A percentile compares a stretch with the other conserved stretches of the same genome.
phyloP scores from a whole-genome alignment of 2,797 vertebrate species.

The Pipistrellus pygmaeus region DNA sequence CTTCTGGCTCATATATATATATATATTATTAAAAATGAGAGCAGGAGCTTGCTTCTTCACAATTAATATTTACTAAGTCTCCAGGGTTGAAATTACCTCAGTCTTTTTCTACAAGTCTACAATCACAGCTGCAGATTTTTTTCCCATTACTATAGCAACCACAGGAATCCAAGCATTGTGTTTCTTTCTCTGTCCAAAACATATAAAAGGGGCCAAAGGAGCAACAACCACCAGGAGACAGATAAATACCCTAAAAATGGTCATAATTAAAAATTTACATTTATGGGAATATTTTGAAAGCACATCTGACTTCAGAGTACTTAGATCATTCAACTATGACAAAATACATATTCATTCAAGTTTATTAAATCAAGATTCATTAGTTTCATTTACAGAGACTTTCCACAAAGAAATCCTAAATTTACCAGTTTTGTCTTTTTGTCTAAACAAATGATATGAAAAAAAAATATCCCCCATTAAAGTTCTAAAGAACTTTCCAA shows the following conservation, averaged over 20 bases:
- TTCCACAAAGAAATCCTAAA: constrained; percentile 70
- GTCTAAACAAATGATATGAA: constrained; percentile 72
- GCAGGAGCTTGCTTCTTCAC: constrained; percentile 92
- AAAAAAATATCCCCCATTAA: constrained; percentile 65
- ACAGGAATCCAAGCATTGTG: constrained; percentile 94
- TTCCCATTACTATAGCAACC: constrained; percentile 94
- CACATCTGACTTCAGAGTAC: constrained; percentile 75
- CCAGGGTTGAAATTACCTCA: constrained; percentile 96
- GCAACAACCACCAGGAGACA: constrained; percentile 85
- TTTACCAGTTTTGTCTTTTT: constrained; percentile 75
- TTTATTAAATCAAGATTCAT: constrained; percentile 81
- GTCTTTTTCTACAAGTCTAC: constrained; percentile 92
- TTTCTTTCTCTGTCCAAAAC: constrained; percentile 94
- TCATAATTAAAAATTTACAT: constrained; percentile 85
- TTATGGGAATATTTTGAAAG: constrained; percentile 72
- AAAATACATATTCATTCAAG: constrained; percentile 73
- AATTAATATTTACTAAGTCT: constrained; percentile 98
- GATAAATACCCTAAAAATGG: constrained; percentile 83
- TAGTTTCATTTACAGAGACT: constrained; percentile 78
- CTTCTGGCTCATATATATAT: constrained; percentile 70
- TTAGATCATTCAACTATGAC: constrained; percentile 78
- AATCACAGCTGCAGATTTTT: constrained; percentile 95
- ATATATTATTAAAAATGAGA: constrained; percentile 78
- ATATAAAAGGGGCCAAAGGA: constrained; percentile 89
- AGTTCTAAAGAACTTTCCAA: constrained; percentile 52